Evolutionary conservation across 2,113 vertebrate genomes (phyloP).

Genomic region (Oxygymnocypris stewartii): DNA sequence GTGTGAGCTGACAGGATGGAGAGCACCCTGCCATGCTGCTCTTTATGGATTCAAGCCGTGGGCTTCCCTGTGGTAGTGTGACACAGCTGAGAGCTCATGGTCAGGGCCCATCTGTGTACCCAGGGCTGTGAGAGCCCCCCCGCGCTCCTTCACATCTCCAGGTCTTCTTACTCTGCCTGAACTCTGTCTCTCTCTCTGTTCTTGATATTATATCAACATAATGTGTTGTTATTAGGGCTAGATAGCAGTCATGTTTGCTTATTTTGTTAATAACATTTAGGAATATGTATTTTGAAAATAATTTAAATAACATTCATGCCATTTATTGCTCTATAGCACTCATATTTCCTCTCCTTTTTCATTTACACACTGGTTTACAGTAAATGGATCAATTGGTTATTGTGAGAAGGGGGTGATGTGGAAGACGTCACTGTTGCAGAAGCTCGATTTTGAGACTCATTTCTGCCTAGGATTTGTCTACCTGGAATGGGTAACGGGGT

Average conservation of each 20-base stretch:
- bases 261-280: not conserved
- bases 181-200: conserved; percentile 2
- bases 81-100: conserved; percentile 43
- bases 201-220: conserved; percentile 35
- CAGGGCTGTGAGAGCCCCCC: conserved; percentile 3
- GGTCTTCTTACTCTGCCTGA: not conserved
- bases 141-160: not conserved
- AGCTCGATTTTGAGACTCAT: not conserved
- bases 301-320: not conserved
- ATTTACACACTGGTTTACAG: not conserved
- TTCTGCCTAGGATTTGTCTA: not conserved
- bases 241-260: not conserved
- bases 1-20: not conserved
- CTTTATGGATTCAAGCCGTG: conserved; percentile 16
- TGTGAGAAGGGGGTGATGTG: not conserved
- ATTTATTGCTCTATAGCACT: not conserved
- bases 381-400: not conserved
- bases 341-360: not conserved
- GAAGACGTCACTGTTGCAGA: not conserved
- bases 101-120: conserved; percentile 40
- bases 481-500: not conserved
- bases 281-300: not conserved
- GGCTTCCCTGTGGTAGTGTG: conserved; percentile 22
- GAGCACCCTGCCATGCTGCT: not conserved
- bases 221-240: not conserved